phyloP scores from a whole-genome alignment of 2,888 invertebrate genomes.

The Macropis europaea region DNA sequence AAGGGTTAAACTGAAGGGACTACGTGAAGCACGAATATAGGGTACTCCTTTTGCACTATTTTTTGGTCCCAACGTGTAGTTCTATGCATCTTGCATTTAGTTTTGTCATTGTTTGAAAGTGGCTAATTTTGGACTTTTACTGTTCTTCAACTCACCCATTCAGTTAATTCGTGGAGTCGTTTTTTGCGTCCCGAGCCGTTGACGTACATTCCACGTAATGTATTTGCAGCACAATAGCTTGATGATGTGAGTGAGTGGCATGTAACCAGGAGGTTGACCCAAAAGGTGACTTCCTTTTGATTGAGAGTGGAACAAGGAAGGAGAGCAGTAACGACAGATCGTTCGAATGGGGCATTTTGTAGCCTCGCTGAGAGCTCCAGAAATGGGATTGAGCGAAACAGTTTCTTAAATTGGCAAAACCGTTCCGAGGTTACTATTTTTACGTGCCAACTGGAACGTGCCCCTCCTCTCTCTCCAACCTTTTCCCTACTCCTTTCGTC shows the following conservation, averaged over 20 bases:
- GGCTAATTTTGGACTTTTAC: no score
- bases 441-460: slow-evolving; percentile 58
- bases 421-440: slow-evolving; percentile 47
- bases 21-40: no score
- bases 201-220: no score
- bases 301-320: neutral
- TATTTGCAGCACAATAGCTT: no score
- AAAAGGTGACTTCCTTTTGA: neutral
- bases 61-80: no score
- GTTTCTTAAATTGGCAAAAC: slow-evolving; percentile 57
- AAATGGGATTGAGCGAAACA: slow-evolving; percentile 51
- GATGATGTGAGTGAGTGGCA: neutral
- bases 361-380: slow-evolving; percentile 34
- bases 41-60: no score
- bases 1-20: no score
- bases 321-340: slow-evolving; percentile 38
- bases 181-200: no score
- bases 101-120: no score
- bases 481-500: neutral
- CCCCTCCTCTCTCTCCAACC: neutral
- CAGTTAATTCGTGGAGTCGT: no score
- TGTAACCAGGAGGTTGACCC: slow-evolving; percentile 7
- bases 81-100: no score
- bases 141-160: no score
- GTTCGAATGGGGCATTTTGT: slow-evolving; percentile 36